Base-by-base conservation (phyloP, 2,888 invertebrate species). In the Harpalus rubripes region DNA sequence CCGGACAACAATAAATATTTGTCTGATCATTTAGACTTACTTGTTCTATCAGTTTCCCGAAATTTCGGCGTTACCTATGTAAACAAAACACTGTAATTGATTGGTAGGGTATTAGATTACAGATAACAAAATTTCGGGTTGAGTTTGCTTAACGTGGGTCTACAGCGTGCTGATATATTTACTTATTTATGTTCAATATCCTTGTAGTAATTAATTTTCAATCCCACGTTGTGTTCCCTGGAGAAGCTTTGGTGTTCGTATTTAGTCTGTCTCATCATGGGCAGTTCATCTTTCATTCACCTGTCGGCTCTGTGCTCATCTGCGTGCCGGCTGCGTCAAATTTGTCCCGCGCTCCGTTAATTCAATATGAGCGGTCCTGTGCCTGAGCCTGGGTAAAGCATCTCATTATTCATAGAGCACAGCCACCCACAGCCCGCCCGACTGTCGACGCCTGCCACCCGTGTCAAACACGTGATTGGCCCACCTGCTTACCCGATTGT, bases 321-420 rank as follows among this genome's bases (percentile, higher is more conserved):
- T 52, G 44, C 44, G 44, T 52, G 12, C 32, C 87, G 87, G 85
- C 86, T 22, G 15, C 65, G 68, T 88, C 88, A 87, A 89, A 89
- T 89, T 89, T 89, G 89, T 89, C 89, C 89, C 88, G 88, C 89
- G 89, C 89, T 89, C 89, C 89, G 89, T 89, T 89, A 89, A 89
- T 89, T 88, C 88, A 86, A 87, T 86, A 87, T 88, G 87, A 87
- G 88, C 88, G 88, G 88, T 87, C 88, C 87, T 32, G 87, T 86
- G 88, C 87, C 18, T 52, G 22, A 52, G 10, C 15, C 78, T 78
- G 81, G 41, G 32, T 32, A 26, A 18, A 52, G 56, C 65, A 52
- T 68, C 89, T 89, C 89, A 88, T 89, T 89, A 89, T 89, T 89
- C 89, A 89, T 89, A 88, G 87, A 86, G 86, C 87, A 87, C 87